Evolutionary conservation across 2,113 vertebrate species (phyloP), one percentile per base, ranked within the genome.

Genomic region (Leptosomus discolor): DNA sequence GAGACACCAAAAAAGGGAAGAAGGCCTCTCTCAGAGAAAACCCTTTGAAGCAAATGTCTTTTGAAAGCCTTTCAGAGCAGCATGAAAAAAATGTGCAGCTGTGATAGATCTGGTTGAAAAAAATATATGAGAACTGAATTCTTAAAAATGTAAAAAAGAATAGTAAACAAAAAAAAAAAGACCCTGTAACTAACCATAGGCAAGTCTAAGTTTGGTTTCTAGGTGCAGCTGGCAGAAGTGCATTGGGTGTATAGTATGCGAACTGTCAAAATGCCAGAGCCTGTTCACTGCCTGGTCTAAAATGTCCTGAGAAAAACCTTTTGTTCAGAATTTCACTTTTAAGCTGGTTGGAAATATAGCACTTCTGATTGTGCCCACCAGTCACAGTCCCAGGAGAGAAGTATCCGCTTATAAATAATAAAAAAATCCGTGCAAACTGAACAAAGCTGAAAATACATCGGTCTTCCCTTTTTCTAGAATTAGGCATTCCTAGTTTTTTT

Each of bases 11-110:
- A 85, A 88, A 67, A 60, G 6, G 18, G 19, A 54, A 50, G 56
- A 46, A 3, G 20, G 19, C 15, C 26, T 37, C 15, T 94, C 34
- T 79, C 32, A 24, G 46, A 78, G 36, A 45, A 94, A 74, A 60
- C 16, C 4, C 45, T 94, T 92, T 87, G 86, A 92, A 86, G 45
- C 24, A 89, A 84, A 53, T 50, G 8, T 48, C 56, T 78, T 96
- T 86, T 91, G 92, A 82, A 97, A 89, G 18, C 65, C 30, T 94
- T 97, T 87, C 36, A 81, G 88, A 78, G 43, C 39, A 68, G 60
- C 39, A 56, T 78, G 24, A 16, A 65, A 63, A 85, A 78, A 82
- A 24, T 4, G 3, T 30, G 18, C 21, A 81, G 41, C 69, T 87
- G 16, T 76, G 37, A 70, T 84, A 63, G 23, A 74, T 7, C 34